phyloP scores from a whole-genome alignment of 2,797 vertebrate species.

The Euthynnus affinis region DNA sequence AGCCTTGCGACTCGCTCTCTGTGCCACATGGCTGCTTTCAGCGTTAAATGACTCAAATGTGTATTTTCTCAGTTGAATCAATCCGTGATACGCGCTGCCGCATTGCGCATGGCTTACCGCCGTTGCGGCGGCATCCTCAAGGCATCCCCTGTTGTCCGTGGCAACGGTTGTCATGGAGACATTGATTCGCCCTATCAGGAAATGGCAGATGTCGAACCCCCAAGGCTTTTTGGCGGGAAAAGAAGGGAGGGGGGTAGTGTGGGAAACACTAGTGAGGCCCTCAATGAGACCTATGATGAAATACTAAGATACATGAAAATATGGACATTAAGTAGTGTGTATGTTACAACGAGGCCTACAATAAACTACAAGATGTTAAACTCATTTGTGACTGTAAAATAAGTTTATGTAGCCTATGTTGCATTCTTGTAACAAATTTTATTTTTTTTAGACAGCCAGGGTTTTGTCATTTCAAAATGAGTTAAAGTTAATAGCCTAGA shows the following conservation, averaged over 20 bases:
- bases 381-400: neutral
- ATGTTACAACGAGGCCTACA: no score
- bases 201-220: conserved; percentile 57
- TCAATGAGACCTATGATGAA: conserved; percentile 8
- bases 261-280: conserved; percentile 15
- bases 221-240: conserved; percentile 77
- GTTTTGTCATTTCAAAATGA: no score
- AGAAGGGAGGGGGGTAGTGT: conserved; percentile 34
- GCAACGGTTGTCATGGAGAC: conserved; percentile 81
- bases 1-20: rapidly evolving
- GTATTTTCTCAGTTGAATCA: neutral
- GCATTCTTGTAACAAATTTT: neutral
- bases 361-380: neutral
- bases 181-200: conserved; percentile 64
- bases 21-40: no score
- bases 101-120: conserved; percentile 26
- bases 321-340: neutral
- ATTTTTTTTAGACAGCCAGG: no score
- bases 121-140: conserved; percentile 33
- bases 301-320: conserved; percentile 3
- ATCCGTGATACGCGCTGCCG: neutral
- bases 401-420: neutral
- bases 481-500: no score
- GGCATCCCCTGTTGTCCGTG: conserved; percentile 73
- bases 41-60: neutral